phyloP scores from a whole-genome alignment of 1,140 invertebrate genomes.

The Tribolium madens region DNA sequence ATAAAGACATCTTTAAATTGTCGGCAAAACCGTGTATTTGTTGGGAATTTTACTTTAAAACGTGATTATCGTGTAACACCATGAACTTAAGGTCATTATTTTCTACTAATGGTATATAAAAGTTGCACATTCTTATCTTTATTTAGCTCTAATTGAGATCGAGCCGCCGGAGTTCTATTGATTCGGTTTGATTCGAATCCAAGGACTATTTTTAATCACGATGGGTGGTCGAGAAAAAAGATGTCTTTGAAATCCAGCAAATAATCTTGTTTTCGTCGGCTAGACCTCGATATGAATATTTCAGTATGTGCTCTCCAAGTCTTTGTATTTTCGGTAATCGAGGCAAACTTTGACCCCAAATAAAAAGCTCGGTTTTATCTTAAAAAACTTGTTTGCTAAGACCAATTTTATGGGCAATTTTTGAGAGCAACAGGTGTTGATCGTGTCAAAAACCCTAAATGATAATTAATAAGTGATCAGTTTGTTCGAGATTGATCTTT shows the following conservation, averaged over 20 bases:
- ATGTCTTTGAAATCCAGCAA: not conserved
- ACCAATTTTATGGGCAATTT: no score
- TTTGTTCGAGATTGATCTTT: no score
- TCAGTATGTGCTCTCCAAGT: not conserved
- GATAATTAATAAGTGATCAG: no score
- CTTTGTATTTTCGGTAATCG: not conserved
- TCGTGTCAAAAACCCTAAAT: not conserved
- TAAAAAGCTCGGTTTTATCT: not conserved
- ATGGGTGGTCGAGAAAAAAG: not conserved
- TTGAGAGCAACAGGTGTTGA: not conserved
- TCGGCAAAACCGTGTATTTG: not conserved
- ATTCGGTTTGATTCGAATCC: not conserved
- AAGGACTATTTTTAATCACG: not conserved
- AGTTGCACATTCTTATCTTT: not conserved
- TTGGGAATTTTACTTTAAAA: not conserved
- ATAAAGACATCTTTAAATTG: not conserved
- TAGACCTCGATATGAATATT: not conserved
- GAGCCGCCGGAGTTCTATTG: not conserved
- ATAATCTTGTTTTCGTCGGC: conserved; percentile 3
- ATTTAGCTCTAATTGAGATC: not conserved
- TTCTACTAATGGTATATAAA: not conserved
- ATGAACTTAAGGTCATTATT: not conserved
- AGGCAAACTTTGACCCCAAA: not conserved
- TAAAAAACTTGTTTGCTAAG: no score
- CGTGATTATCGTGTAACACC: not conserved